These are phyloP conservation scores for Equus przewalskii DNA, from an alignment of 2,113 vertebrate genomes.

Conservation along the genomic window DNA sequence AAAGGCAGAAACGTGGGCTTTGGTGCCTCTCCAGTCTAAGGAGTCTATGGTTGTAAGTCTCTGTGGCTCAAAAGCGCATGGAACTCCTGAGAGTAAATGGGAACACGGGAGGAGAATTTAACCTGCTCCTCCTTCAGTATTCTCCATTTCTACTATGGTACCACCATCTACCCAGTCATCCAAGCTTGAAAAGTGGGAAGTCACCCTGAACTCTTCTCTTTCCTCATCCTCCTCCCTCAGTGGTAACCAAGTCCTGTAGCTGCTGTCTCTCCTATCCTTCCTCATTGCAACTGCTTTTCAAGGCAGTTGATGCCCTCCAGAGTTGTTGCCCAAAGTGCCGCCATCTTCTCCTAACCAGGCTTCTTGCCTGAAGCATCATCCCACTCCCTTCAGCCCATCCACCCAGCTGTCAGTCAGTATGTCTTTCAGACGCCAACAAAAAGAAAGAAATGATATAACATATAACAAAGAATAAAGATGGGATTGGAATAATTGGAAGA, in stretches of 20 bases:
- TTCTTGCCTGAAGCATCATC: neutral
- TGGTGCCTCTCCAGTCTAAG: neutral
- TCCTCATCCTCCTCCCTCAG: neutral
- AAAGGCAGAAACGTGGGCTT: neutral
- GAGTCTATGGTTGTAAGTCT: constrained; percentile 31
- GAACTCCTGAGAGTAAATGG: constrained; percentile 17
- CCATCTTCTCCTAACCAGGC: neutral
- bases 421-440: neutral
- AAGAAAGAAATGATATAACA: constrained; percentile 31
- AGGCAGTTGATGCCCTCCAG: neutral
- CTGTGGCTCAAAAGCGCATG: neutral
- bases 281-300: neutral
- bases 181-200: neutral
- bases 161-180: neutral
- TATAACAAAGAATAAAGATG: constrained; percentile 21
- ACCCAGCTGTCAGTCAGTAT: neutral
- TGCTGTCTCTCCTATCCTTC: neutral
- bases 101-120: neutral
- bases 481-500: neutral
- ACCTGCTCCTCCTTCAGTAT: neutral
- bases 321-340: neutral
- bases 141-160: neutral
- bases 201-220: neutral
- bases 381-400: neutral
- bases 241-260: neutral